A percentile compares a stretch with the other conserved stretches of the same genome.
phyloP scores from a whole-genome alignment of 2,797 vertebrate species.

The Ibycter americanus region DNA sequence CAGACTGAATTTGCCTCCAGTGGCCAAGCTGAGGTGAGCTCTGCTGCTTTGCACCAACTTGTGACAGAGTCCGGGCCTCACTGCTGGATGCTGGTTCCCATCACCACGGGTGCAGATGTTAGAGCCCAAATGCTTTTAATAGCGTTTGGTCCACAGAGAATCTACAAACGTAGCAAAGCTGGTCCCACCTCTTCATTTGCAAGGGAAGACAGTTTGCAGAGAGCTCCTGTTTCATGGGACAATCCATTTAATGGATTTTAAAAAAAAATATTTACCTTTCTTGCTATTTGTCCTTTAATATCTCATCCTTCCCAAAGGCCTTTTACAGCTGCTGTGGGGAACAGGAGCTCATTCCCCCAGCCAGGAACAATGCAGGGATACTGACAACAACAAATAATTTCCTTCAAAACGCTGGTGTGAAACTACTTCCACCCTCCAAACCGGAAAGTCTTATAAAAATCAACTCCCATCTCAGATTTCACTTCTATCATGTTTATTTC shows the following conservation, averaged over 20 bases:
- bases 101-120: background rate
- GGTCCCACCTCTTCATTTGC: background rate
- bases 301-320: background rate
- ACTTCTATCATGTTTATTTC: background rate
- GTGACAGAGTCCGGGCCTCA: background rate
- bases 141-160: background rate
- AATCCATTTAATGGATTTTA: background rate
- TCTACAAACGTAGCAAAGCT: background rate
- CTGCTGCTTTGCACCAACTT: background rate
- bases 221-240: background rate
- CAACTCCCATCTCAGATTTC: background rate
- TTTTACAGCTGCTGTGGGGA: conserved; percentile 12
- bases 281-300: background rate
- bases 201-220: background rate
- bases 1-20: background rate
- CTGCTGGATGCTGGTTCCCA: background rate
- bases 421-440: conserved; percentile 7
- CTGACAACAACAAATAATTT: background rate
- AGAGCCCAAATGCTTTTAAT: background rate
- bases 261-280: background rate
- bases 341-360: background rate
- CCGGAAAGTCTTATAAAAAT: background rate
- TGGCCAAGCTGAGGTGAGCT: conserved; percentile 5
- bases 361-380: background rate
- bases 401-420: background rate